Percentiles rank a stretch among this genome's conserved stretches.
phyloP scores from a whole-genome alignment of 2,888 invertebrate genomes.

The Exephanes ischioxanthus region DNA sequence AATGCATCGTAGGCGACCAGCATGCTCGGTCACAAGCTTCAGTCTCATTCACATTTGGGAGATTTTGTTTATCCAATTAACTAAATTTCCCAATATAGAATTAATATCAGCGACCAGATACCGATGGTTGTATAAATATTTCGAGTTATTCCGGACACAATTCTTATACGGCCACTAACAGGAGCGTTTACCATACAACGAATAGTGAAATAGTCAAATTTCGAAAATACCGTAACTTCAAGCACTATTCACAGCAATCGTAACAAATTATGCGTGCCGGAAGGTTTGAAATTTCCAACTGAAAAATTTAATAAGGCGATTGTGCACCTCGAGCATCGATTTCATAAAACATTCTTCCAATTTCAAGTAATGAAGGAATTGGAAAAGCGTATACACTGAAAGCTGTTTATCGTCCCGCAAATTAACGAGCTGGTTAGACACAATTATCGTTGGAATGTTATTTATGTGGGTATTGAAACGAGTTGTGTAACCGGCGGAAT shows the following conservation, averaged over 20 bases:
- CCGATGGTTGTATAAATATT: too few species aligned
- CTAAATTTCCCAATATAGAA: too few species aligned
- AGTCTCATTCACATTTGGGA: too few species aligned
- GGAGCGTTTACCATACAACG: too few species aligned
- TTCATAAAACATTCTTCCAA: background rate
- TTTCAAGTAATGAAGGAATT: background rate
- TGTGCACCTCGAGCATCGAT: background rate
- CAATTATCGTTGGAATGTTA: slow-evolving; percentile 3
- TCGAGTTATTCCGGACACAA: too few species aligned
- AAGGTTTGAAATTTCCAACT: background rate
- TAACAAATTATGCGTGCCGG: background rate
- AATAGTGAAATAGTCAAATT: too few species aligned
- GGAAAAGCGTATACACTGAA: background rate
- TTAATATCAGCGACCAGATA: too few species aligned
- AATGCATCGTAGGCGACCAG: too few species aligned
- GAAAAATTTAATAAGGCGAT: background rate
- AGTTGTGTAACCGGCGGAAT: slow-evolving; percentile 46
- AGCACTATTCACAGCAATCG: background rate
- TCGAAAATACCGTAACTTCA: too few species aligned
- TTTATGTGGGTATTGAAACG: slow-evolving; percentile 36
- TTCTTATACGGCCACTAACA: too few species aligned
- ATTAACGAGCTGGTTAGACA: slow-evolving; percentile 13
- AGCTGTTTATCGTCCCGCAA: slow-evolving; percentile 24
- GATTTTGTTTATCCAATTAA: too few species aligned
- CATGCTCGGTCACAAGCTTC: too few species aligned